Evolutionary conservation across 2,797 vertebrate species (phyloP), one percentile per base, ranked within the genome.

Genomic region (Sylvilagus floridanus): DNA sequence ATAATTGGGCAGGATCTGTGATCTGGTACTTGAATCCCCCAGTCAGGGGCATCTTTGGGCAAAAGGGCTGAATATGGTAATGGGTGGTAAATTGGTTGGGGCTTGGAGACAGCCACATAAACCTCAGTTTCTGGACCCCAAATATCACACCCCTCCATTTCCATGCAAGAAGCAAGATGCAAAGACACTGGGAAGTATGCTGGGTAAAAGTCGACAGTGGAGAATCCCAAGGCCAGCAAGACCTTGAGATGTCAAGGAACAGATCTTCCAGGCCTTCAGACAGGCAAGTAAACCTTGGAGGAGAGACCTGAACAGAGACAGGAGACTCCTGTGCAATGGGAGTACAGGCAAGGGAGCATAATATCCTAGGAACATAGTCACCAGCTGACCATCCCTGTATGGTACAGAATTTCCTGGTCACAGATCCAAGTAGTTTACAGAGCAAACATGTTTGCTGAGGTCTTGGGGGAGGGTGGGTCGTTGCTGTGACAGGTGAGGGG

Each of bases 1-100:
- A 71, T 79, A 85, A 95, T 84, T 93, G 88, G 85, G n/a, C 50
- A 94, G 65, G 47, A 78, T 91, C 81, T 96, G 79, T 84, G 14
- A 76, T 94, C 91, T 95, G 91, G 57, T 84, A 54, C 35, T 76
- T 76, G 73, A 93, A 42, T 9, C 26, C 21, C 62, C 71, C 87
- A 93, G 35, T 90, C 72, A 88, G 77, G 63, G n/a, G 65, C 42
- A 72, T 62, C 65, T 94, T 94, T 93, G 87, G 69, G 87, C 47
- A 88, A 85, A 93, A 35, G 42, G 30, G 50, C 37, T 85, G 93
- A 83, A 32, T 69, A 54, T 50, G 60, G 30, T 87, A 72, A 94
- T 85, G 54, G 54, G 47, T n/a, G 72, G 93, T 86, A 92, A 94
- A 91, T 65, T 91, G 91, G 19, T 72, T 32, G 12, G 2, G 47